Conservation (phyloP, 1,140 invertebrate genomes). For the Pemphigus obesinymphae region DNA sequence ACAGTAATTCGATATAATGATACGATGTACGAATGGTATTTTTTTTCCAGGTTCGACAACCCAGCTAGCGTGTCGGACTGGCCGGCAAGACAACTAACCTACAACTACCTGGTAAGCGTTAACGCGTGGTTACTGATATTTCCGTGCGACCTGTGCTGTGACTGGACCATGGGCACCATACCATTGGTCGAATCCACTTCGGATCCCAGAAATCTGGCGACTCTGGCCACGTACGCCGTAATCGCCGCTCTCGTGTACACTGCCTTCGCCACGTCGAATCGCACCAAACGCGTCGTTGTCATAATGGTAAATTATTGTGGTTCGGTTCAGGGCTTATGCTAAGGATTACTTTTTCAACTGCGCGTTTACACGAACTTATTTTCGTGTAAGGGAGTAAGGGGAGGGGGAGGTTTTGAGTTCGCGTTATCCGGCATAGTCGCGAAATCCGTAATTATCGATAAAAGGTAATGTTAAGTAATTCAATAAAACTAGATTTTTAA, state of each 20-base stretch:
- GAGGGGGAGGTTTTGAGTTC: too few species aligned
- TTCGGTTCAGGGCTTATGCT: too few species aligned
- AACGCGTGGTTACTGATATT: constrained; percentile 87
- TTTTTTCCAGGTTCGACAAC: constrained; percentile 91
- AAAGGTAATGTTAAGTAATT: too few species aligned
- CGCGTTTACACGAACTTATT: too few species aligned
- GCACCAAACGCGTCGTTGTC: constrained; percentile 66
- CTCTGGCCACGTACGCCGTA: constrained; percentile 64
- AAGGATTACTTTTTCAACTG: too few species aligned
- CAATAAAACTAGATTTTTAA: too few species aligned
- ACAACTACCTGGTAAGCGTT: constrained; percentile 84
- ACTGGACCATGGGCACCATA: constrained; percentile 98
- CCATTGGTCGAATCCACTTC: constrained; percentile 73
- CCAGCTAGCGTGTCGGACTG: constrained; percentile 75
- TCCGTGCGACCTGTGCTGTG: constrained; percentile 87
- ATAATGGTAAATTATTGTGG: constrained; percentile 63
- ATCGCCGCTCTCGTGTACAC: constrained; percentile 61
- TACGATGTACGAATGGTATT: too few species aligned
- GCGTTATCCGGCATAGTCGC: too few species aligned
- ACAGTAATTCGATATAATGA: too few species aligned
- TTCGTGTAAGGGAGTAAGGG: too few species aligned
- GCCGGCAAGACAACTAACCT: constrained; percentile 81
- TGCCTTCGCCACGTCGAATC: constrained; percentile 62
- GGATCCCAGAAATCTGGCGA: constrained; percentile 81
- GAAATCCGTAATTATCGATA: too few species aligned